Percentiles rank a stretch among this genome's conserved stretches.
Evolutionary conservation across 2,113 vertebrate genomes (phyloP).

Genomic region (Anolis carolinensis): DNA sequence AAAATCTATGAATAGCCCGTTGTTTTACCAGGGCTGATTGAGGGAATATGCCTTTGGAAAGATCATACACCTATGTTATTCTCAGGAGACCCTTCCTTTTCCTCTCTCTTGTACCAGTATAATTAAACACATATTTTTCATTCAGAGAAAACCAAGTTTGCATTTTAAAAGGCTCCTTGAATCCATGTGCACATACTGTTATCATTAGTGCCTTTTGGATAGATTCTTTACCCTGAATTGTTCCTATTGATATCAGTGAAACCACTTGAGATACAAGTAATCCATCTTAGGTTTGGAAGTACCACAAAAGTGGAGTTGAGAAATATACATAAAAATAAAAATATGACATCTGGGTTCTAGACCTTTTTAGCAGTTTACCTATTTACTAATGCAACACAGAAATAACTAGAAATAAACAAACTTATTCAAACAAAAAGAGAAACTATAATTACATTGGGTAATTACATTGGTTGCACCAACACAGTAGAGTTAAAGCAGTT

Average conservation of each 20-base stretch:
- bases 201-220: neutral
- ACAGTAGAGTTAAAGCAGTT: too few relatives aligned
- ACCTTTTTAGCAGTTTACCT: neutral
- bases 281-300: neutral
- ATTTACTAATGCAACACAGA: neutral
- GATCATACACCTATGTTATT: slow-evolving; percentile 22
- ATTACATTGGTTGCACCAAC: too few relatives aligned
- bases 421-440: too few relatives aligned
- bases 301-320: neutral
- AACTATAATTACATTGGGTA: too few relatives aligned
- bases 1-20: slow-evolving; percentile 22
- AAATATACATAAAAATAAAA: neutral
- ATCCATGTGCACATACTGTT: neutral
- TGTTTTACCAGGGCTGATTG: slow-evolving; percentile 33
- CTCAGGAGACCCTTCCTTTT: slow-evolving; percentile 32
- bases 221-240: neutral
- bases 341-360: too few relatives aligned
- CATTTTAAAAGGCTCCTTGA: neutral
- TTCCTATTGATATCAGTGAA: neutral
- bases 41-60: slow-evolving; percentile 16
- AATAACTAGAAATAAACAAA: too few relatives aligned
- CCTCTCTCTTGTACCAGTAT: neutral
- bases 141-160: neutral
- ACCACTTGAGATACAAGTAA: neutral
- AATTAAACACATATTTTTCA: neutral